Base-by-base conservation (phyloP, 2,113 vertebrate species). In the Leucopsar rothschildi region DNA sequence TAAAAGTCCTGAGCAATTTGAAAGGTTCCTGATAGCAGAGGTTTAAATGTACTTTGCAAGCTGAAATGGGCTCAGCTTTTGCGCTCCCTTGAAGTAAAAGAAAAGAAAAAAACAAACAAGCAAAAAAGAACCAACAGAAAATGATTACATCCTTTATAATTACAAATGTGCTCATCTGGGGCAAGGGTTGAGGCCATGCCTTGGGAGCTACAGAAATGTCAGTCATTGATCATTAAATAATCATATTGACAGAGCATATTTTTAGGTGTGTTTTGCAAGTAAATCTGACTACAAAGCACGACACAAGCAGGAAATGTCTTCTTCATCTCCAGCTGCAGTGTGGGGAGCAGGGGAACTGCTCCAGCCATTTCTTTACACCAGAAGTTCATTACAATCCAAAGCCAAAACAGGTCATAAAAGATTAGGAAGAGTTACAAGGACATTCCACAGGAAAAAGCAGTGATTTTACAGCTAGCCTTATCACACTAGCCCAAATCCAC, bases 1-100 rank as follows among this genome's bases (percentile, higher is more conserved):
- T 84, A 50, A 39, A 93, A 66, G 35, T 77, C 85, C 66, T 12
- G 16, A 69, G 50, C 63, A 72, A 69, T 87, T 39, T 65, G 11
- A 93, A 95, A 92, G 66, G 44, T 73, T 88, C 82, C 61, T 77
- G 85, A 77, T 44, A 92, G 85, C 37, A 57, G 14, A 15, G 35
- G 69, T 93, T 94, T 94, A 85, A 95, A 86, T 47, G 66, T 44
- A 72, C 65, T 91, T 82, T 76, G 49, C 18, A 42, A 76, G 79
- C 66, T 77, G 61, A 93, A 70, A 92, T 80, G 69, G 70, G 79
- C 50, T 92, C 70, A 44, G 88, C 53, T 57, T 88, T 82, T 82
- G 70, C 37, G 75, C 31, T 56, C 27, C 22, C 52, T 7, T 52
- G 7, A 6, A 47, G 25, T 33, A 75, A 23, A 16, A 39, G 20